Base-by-base conservation (phyloP, 1,140 invertebrate species). In the Dendroctonus valens region DNA sequence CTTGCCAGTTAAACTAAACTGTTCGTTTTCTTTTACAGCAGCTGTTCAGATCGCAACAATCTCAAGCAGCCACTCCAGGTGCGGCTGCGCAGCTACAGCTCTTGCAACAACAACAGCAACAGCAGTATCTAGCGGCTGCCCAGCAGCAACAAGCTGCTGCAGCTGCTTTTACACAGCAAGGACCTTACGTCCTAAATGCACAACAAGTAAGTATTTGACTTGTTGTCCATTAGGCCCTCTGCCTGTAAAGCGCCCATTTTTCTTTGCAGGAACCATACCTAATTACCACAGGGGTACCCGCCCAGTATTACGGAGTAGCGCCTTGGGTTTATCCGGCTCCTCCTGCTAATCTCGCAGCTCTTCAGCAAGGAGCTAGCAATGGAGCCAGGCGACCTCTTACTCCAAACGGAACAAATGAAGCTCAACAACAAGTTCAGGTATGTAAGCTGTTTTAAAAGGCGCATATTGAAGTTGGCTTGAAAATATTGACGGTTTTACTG, bases 311-410 rank as follows among this genome's bases (percentile, higher is more conserved):
- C 80, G 89, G 87, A 58, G 88, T 89, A 66, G 88, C 86, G 14
- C 90, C 90, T 38, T 92, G 90, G 90, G 88, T 93, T 69, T 92
- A 92, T 79, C 90, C 91, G 39, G 90, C 88, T 70, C 89, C 89
- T 57, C 89, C 89, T 53, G 79, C 82, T 12, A 81, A 81, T 72
- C 76, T 82, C 55, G 66, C 66, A 4, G 66, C 66, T 15, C 81
- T 82, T 55, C 89, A 91, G 73, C 87, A 84, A 74, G 79, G 85
- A 74, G 80, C 86, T 81, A 79, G 83, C 85, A 87, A 79, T 71
- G 75, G 80, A 55, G 78, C 79, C 67, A 89, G 77, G 55, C 59
- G 76, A 60, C 77, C 77, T 6, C 73, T 79, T 44, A 77, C 77
- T 14, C 77, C 77, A 5, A 78, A 77, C 53, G 76, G 77, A 12